Evolutionary conservation across 2,888 invertebrate genomes (phyloP).

Genomic region (Tenodera sinensis): DNA sequence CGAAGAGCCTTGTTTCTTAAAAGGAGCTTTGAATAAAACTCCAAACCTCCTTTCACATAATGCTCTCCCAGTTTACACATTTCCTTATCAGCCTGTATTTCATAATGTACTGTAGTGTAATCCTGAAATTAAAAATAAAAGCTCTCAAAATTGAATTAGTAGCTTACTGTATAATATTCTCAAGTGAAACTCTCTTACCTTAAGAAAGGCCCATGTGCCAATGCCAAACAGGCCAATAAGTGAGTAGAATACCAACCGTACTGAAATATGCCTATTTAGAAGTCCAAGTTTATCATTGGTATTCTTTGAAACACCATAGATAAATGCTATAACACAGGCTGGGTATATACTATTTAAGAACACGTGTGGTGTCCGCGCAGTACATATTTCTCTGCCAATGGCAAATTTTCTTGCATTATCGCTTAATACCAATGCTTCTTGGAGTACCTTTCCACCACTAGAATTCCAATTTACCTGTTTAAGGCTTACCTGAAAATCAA

Average conservation of each 20-base stretch:
- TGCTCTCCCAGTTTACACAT: constrained; percentile 58
- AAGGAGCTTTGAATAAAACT: constrained; percentile 70
- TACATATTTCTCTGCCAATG: constrained; percentile 69
- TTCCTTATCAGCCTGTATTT: constrained; percentile 59
- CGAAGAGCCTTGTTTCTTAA: constrained; percentile 71
- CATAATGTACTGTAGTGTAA: constrained; percentile 58
- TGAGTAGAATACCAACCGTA: constrained; percentile 53
- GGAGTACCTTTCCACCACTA: constrained; percentile 58
- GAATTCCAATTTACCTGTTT: constrained; percentile 62
- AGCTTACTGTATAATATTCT: neutral
- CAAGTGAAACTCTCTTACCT: constrained; percentile 34
- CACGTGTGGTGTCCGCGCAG: constrained; percentile 57
- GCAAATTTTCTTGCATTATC: constrained; percentile 78
- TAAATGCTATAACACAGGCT: constrained; percentile 47
- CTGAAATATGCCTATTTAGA: constrained; percentile 49
- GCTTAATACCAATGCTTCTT: constrained; percentile 66
- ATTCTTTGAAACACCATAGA: constrained; percentile 52
- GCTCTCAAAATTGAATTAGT: neutral
- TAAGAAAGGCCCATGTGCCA: constrained; percentile 60
- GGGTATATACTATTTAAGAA: constrained; percentile 56
- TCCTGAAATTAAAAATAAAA: constrained; percentile 44
- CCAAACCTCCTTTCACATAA: constrained; percentile 68
- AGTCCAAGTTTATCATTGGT: constrained; percentile 56
- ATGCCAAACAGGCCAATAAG: constrained; percentile 55
- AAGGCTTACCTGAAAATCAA: constrained; percentile 54